Evolutionary conservation across 2,797 vertebrate genomes (phyloP), one percentile per base, ranked within the genome.

Genomic region (Macropus fuliginosus): DNA sequence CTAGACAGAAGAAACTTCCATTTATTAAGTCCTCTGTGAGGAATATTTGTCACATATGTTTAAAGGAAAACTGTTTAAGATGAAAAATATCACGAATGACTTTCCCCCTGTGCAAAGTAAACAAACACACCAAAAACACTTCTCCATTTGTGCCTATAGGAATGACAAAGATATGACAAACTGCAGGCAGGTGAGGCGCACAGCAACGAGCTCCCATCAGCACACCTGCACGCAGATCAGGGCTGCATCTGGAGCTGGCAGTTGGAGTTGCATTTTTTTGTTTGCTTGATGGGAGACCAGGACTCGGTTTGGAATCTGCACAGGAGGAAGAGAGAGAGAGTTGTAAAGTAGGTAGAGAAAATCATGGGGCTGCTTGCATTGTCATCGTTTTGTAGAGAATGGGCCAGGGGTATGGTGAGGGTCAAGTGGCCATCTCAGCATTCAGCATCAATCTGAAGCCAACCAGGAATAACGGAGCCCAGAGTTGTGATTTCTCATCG

Each of bases 21-120:
- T 98, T 98, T 98, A 98, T 98, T 98, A 98, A 97, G 97, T 97
- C 96, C 97, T 91, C 90, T 97, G 56, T 62, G 97, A 97, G 97
- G 96, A 98, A 96, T 97, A 97, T 96, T 95, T 98, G 97, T 98
- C 98, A 98, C 96, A 98, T 98, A 98, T 96, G 97, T 98, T 98
- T 98, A 97, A 98, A 96, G 96, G 96, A 97, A 98, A 98, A 96
- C 96, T 98, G 92, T 96, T 98, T 96, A 98, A 97, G 95, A 98
- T 98, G 97, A 98, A 98, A 98, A 97, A 97, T 97, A 97, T 95
- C 97, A 96, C 94, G 96, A 98, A 97, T 94, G 96, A 97, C 96
- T 95, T 97, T 18, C 96, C 97, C 97, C 97, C 96, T 95, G 96
- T 98, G 97, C 97, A 97, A 98, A 97, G 97, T 98, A 98, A 98